Conservation (phyloP, 2,888 invertebrate genomes). For the Eupelmus urozonus region DNA sequence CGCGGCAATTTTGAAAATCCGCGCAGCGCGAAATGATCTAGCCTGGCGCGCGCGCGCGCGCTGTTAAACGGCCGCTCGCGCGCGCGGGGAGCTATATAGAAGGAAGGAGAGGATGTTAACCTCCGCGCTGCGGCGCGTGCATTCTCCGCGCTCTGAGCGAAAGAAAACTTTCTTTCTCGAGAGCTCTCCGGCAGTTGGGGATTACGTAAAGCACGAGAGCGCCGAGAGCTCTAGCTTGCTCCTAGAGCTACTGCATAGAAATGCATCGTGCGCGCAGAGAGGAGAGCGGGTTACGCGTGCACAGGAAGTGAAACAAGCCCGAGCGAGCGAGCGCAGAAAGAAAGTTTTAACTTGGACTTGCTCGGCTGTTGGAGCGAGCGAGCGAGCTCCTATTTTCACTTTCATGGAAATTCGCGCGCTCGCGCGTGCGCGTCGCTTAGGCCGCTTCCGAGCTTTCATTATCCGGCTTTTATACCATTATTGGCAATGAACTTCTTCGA, state of each 20-base stretch:
- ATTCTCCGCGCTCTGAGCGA: background rate
- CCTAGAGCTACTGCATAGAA: constrained; percentile 72
- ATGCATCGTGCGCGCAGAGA: constrained; percentile 65
- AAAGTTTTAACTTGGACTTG: constrained; percentile 74
- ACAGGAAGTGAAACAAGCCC: constrained; percentile 77
- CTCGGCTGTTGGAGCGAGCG: no score
- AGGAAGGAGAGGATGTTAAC: constrained; percentile 74
- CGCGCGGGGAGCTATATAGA: no score
- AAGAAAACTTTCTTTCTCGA: constrained; percentile 76
- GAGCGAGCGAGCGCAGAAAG: constrained; percentile 68
- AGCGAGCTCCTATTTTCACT: constrained; percentile 74
- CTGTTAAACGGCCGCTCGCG: background rate
- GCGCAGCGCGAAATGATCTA: background rate
- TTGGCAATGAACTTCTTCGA: no score
- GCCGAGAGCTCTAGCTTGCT: constrained; percentile 32
- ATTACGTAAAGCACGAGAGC: constrained; percentile 74
- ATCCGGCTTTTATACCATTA: no score
- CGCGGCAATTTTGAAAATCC: background rate
- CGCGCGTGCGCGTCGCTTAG: no score
- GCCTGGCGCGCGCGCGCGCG: background rate
- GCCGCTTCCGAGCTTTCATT: no score
- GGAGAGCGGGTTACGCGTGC: constrained; percentile 74
- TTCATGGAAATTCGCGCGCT: constrained; percentile 74
- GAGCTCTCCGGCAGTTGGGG: constrained; percentile 71
- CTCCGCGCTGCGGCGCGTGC: constrained; percentile 65